A percentile compares a stretch with the other conserved stretches of the same genome.
These are phyloP conservation scores for Homalodisca vitripennis DNA, from an alignment of 1,140 invertebrate genomes.

Conservation along the genomic window DNA sequence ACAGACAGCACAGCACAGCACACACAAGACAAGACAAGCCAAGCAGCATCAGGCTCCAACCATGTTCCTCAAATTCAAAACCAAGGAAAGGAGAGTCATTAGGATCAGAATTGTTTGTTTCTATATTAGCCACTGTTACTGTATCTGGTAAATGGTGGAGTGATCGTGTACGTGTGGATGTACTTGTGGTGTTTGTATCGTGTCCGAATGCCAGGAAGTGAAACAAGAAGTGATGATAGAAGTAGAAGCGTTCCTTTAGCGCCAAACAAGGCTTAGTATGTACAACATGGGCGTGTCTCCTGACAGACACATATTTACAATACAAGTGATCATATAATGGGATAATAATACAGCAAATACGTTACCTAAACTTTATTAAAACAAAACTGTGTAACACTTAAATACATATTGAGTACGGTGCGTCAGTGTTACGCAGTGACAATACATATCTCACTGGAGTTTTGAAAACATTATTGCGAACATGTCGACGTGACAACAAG, in stretches of 20 bases:
- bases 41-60: neutral
- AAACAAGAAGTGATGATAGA: neutral
- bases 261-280: no score
- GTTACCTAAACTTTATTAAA: conserved; percentile 4
- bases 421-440: no score
- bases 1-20: neutral
- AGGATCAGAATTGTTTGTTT: no score
- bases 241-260: neutral
- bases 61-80: neutral
- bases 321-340: no score
- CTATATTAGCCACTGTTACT: no score
- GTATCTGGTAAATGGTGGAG: no score
- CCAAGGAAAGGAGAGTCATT: neutral
- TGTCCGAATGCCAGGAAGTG: neutral
- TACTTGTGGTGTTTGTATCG: neutral
- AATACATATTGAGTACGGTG: neutral
- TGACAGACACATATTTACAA: neutral
- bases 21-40: neutral
- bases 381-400: neutral
- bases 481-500: no score
- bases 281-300: no score
- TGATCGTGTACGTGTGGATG: neutral
- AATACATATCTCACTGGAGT: no score
- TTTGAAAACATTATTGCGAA: no score
- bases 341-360: conserved; percentile 1